These are phyloP conservation scores for Bellardia bayeri DNA, from an alignment of 2,888 invertebrate genomes.

Conservation along the genomic window DNA sequence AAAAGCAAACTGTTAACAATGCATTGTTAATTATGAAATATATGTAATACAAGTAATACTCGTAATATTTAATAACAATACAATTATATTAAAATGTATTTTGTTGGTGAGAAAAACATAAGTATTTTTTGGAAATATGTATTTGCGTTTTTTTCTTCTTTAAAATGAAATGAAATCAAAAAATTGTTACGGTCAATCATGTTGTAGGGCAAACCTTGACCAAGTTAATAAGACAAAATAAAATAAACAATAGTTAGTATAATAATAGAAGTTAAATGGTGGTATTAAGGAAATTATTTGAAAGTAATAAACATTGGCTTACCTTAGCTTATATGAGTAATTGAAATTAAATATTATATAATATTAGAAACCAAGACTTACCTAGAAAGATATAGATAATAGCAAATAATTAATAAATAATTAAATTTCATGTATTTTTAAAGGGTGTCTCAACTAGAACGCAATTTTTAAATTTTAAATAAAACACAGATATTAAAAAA, in stretches of 20 bases:
- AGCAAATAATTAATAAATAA: constrained; percentile 21
- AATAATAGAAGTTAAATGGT: not conserved
- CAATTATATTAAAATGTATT: constrained; percentile 28
- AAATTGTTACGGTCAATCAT: constrained; percentile 56
- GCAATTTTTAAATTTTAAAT: no score
- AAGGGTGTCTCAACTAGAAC: no score
- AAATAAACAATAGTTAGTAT: not conserved
- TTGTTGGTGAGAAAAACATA: constrained; percentile 34
- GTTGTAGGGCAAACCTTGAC: constrained; percentile 55
- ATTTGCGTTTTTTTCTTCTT: not conserved
- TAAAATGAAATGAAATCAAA: constrained; percentile 2
- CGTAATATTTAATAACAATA: constrained; percentile 47
- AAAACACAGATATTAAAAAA: no score
- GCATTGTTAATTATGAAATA: constrained; percentile 50
- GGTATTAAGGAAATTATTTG: not conserved
- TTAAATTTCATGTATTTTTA: constrained; percentile 4
- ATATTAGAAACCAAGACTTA: constrained; percentile 20
- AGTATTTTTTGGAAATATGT: constrained; percentile 18
- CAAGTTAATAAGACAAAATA: constrained; percentile 23
- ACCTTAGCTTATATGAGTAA: constrained; percentile 13
- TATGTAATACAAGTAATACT: constrained; percentile 24
- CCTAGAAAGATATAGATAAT: constrained; percentile 39
- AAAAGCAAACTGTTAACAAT: constrained; percentile 41
- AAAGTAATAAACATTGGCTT: not conserved
- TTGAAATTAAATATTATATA: not conserved